Evolutionary conservation across 2,888 invertebrate genomes (phyloP).

Genomic region (Aporophyla nigra): DNA sequence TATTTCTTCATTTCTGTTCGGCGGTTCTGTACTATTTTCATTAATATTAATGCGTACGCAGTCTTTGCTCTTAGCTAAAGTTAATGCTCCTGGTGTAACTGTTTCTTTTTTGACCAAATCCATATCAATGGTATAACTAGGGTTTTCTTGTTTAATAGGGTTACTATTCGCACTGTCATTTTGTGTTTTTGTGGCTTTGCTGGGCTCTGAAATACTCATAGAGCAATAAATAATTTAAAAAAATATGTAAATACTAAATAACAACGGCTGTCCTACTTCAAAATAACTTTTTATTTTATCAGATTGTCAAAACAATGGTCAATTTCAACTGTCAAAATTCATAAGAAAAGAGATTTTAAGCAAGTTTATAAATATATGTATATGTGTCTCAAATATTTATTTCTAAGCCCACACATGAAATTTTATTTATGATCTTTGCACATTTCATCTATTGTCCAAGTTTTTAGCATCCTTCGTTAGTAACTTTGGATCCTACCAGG

Average conservation of each 20-base stretch:
- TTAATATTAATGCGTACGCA: slow-evolving; percentile 11
- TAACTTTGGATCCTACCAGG: neutral
- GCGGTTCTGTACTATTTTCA: slow-evolving; percentile 20
- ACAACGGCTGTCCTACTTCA: slow-evolving; percentile 6
- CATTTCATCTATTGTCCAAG: neutral
- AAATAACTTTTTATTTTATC: slow-evolving; percentile 31
- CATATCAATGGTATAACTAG: slow-evolving; percentile 29
- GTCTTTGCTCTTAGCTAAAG: slow-evolving; percentile 22
- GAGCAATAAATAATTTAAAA: slow-evolving; percentile 11
- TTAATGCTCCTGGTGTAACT: slow-evolving; percentile 9
- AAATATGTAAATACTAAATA: slow-evolving; percentile 10
- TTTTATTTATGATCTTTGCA: neutral
- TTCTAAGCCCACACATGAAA: neutral
- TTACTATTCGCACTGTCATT: slow-evolving; percentile 18
- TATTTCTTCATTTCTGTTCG: slow-evolving; percentile 8
- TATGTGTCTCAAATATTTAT: neutral
- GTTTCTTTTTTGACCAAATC: slow-evolving; percentile 39
- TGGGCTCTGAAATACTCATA: slow-evolving; percentile 42
- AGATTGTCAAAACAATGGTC: neutral
- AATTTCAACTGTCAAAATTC: neutral
- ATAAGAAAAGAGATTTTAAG: slow-evolving; percentile 17
- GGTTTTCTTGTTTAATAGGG: slow-evolving; percentile 20
- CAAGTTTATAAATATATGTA: no score
- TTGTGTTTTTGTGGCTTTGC: slow-evolving; percentile 3
- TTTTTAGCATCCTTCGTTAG: neutral